Evolutionary conservation across 2,113 vertebrate species (phyloP).

Genomic region (Tylochromis polylepis): DNA sequence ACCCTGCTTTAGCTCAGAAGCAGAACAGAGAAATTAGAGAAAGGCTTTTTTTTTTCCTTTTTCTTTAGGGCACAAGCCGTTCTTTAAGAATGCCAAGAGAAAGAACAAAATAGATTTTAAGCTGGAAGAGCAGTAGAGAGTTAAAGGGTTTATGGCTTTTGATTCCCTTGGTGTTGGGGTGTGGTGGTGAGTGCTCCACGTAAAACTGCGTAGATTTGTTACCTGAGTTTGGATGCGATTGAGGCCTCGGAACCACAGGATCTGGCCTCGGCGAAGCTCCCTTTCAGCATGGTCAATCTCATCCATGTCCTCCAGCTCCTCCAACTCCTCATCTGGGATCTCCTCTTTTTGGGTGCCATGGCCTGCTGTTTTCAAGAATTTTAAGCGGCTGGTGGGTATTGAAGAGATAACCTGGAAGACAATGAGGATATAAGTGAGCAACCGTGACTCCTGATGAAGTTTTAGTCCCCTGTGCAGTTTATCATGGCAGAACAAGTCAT

Average conservation of each 20-base stretch:
- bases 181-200: background rate
- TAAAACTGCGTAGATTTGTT: constrained; percentile 48
- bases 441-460: background rate
- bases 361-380: constrained; percentile 96
- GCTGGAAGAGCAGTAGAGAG: constrained; percentile 53
- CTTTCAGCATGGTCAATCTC: constrained; percentile 98
- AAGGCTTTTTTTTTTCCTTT: background rate
- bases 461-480: background rate
- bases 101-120: constrained; percentile 25
- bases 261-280: constrained; percentile 94
- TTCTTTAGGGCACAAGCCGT: constrained; percentile 39
- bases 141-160: constrained; percentile 64
- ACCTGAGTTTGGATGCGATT: constrained; percentile 99
- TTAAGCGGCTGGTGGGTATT: constrained; percentile 94
- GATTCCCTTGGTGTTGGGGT: constrained; percentile 32
- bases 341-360: constrained; percentile 98
- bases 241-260: constrained; percentile 98
- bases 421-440: background rate
- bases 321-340: constrained; percentile 90
- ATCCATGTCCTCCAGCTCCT: constrained; percentile 91
- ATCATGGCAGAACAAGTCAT: background rate
- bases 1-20: constrained; percentile 49
- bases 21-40: constrained; percentile 31
- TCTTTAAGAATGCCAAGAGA: constrained; percentile 32
- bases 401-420: constrained; percentile 88